Conservation (phyloP, 2,113 vertebrate genomes). For the Recurvirostra avosetta region DNA sequence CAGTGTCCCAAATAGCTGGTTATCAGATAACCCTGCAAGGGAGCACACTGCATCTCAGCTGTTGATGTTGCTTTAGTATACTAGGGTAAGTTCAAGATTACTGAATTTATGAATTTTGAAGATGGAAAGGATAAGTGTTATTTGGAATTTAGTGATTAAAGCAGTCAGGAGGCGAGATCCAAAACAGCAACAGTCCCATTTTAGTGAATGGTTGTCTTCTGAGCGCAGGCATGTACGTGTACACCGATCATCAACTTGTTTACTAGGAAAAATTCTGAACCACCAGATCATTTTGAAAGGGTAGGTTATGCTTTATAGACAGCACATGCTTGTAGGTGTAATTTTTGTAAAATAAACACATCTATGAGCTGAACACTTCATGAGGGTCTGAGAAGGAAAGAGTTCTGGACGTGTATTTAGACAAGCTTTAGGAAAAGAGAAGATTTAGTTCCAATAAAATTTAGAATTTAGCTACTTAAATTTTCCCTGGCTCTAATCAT, state of each 20-base stretch:
- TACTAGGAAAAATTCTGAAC: not conserved
- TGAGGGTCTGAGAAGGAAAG: not conserved
- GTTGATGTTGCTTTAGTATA: not conserved
- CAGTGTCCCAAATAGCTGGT: not conserved
- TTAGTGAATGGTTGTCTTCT: not conserved
- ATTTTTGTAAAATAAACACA: not conserved
- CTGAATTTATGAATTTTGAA: not conserved
- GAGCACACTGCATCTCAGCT: not conserved
- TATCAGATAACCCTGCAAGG: not conserved
- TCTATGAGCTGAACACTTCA: not conserved
- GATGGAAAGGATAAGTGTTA: not conserved
- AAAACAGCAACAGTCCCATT: not conserved
- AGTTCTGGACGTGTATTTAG: not conserved
- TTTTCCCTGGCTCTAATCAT: accelerated
- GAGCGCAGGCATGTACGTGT: not conserved
- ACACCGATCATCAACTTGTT: not conserved
- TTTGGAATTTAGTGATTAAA: not conserved
- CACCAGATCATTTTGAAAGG: not conserved
- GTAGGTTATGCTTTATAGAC: not conserved
- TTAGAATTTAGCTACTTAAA: not conserved
- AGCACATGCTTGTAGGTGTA: not conserved
- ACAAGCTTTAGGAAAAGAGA: not conserved
- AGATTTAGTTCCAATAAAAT: not conserved
- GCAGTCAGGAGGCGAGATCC: not conserved
- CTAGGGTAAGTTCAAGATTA: not conserved